Conservation (phyloP, 2,888 invertebrate species). For the Sceliomorpha sp. region DNA sequence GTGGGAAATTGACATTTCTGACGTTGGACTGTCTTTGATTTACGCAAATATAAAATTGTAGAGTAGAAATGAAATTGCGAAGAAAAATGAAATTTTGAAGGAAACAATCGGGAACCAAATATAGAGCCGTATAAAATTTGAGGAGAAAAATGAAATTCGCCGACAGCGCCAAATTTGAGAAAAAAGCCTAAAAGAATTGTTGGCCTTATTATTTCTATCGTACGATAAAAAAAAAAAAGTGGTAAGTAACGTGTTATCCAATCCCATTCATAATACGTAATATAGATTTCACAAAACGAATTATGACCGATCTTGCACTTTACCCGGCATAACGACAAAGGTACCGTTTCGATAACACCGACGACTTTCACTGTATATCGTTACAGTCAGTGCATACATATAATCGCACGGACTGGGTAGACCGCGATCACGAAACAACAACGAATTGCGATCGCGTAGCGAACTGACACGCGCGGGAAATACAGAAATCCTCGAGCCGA, state of each 20-base stretch:
- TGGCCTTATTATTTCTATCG: too few species aligned
- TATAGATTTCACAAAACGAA: constrained; percentile 55
- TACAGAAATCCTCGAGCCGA: constrained; percentile 10
- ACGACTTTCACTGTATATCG: constrained; percentile 67
- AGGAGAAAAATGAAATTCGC: too few species aligned
- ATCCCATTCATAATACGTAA: constrained; percentile 53
- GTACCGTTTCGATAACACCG: constrained; percentile 59
- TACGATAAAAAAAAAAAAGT: not conserved
- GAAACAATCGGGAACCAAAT: too few species aligned
- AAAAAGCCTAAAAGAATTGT: too few species aligned
- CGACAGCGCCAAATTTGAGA: too few species aligned
- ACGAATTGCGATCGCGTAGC: constrained; percentile 52
- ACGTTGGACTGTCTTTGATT: too few species aligned
- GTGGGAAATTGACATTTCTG: too few species aligned
- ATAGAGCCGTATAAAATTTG: too few species aligned
- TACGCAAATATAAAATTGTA: too few species aligned
- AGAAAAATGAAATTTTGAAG: too few species aligned
- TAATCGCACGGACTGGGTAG: constrained; percentile 38
- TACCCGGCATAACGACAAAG: constrained; percentile 55
- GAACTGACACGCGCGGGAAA: constrained; percentile 53
- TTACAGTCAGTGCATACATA: constrained; percentile 56
- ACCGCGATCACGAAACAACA: constrained; percentile 52
- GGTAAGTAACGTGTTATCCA: constrained; percentile 2
- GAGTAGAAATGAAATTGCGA: too few species aligned
- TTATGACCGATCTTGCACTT: constrained; percentile 55